Evolutionary conservation across 2,888 invertebrate species (phyloP).

Genomic region (Leptura quadrifasciata): DNA sequence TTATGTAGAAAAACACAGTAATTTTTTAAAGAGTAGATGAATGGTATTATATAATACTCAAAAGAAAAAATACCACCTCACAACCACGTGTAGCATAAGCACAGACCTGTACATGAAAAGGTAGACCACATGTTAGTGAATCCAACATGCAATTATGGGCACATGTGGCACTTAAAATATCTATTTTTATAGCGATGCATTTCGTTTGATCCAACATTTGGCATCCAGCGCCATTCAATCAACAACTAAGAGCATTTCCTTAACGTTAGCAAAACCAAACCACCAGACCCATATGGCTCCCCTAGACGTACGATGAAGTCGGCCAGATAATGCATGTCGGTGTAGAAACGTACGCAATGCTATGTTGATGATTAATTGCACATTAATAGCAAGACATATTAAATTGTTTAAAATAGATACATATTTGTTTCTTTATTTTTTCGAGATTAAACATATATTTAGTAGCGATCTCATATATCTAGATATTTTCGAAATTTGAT

Average conservation of each 20-base stretch:
- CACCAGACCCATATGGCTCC: slow-evolving; percentile 65
- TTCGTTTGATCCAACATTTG: slow-evolving; percentile 71
- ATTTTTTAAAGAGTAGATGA: neutral
- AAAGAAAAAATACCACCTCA: slow-evolving; percentile 24
- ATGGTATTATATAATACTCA: neutral
- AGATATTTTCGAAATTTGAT: no score
- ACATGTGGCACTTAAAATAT: slow-evolving; percentile 71
- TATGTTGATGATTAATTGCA: neutral
- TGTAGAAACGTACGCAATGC: neutral
- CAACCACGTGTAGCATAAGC: slow-evolving; percentile 1
- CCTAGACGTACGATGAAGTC: slow-evolving; percentile 36
- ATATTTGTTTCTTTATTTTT: no score
- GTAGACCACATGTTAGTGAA: slow-evolving; percentile 65
- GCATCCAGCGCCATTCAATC: slow-evolving; percentile 67
- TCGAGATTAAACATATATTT: no score
- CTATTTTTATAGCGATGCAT: slow-evolving; percentile 70
- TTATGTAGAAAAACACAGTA: neutral
- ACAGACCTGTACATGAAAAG: slow-evolving; percentile 34
- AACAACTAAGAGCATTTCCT: slow-evolving; percentile 65
- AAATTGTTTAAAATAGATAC: no score
- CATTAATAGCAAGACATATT: no score
- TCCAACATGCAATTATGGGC: slow-evolving; percentile 69
- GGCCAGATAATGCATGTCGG: slow-evolving; percentile 22
- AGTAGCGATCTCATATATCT: no score
- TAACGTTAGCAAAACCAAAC: slow-evolving; percentile 61